Percentiles rank a stretch among this genome's conserved stretches.
Conservation (phyloP, 1,140 invertebrate species). For the Drosophila sucinea region DNA sequence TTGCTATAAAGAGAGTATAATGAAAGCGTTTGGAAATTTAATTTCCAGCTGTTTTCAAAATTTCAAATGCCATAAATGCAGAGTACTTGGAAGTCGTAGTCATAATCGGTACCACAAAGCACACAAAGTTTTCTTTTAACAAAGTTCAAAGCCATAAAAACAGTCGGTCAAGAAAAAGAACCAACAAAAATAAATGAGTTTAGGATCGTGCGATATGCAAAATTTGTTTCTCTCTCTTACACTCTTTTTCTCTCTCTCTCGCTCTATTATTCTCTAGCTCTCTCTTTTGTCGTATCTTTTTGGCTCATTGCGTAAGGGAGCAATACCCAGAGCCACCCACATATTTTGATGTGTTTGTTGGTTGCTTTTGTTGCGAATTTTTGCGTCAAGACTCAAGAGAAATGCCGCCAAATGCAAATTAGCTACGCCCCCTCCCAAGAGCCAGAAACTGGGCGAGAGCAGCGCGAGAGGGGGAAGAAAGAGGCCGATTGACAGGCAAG, state of each 20-base stretch:
- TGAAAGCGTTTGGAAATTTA: too few relatives aligned
- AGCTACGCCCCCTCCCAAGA: slow-evolving; percentile 44
- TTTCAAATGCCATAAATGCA: background rate
- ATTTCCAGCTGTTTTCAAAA: too few relatives aligned
- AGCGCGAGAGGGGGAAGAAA: background rate
- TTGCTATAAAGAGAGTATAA: too few relatives aligned
- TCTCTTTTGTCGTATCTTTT: slow-evolving; percentile 1
- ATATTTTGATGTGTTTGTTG: background rate
- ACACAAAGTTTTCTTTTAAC: slow-evolving; percentile 33
- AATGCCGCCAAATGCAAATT: slow-evolving; percentile 37
- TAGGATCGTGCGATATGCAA: slow-evolving; percentile 15
- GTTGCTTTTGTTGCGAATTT: slow-evolving; percentile 15
- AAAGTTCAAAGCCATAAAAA: slow-evolving; percentile 78
- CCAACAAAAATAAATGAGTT: slow-evolving; percentile 25
- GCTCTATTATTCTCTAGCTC: background rate
- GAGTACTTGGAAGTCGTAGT: slow-evolving; percentile 29
- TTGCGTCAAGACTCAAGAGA: slow-evolving; percentile 28
- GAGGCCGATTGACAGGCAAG: slow-evolving; percentile 50
- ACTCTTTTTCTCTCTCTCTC: background rate
- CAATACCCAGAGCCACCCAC: slow-evolving; percentile 36
- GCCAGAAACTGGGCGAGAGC: background rate
- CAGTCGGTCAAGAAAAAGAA: slow-evolving; percentile 33
- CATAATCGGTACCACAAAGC: background rate
- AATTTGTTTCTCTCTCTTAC: background rate
- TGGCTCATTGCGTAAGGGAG: slow-evolving; percentile 23